Conservation (phyloP, 2,113 vertebrate species). For the Dicerorhinus sumatrensis region DNA sequence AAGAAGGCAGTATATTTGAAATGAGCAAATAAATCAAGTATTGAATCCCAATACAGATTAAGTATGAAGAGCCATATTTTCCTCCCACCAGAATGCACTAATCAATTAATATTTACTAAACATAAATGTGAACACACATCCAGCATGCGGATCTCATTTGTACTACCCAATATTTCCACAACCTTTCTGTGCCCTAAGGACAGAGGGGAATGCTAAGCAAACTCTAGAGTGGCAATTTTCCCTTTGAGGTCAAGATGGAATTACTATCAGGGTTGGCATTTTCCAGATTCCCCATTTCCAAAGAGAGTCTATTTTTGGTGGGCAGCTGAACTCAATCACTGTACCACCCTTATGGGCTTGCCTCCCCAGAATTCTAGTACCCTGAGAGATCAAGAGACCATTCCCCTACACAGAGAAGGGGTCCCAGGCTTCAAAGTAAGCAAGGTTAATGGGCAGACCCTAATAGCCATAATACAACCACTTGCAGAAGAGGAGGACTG, state of each 20-base stretch:
- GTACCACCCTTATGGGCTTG: background rate
- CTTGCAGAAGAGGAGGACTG: background rate
- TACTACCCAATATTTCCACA: background rate
- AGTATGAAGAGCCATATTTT: background rate
- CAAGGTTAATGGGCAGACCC: background rate
- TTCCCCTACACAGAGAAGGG: background rate
- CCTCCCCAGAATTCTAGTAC: background rate
- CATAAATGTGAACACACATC: background rate
- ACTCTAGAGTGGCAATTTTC: background rate
- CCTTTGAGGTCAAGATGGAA: background rate
- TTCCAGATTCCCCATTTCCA: background rate
- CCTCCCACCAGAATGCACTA: background rate
- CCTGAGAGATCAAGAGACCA: background rate
- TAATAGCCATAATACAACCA: background rate
- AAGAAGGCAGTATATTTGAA: background rate
- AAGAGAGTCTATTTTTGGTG: background rate
- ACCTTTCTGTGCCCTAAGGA: background rate
- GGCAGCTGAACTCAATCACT: background rate
- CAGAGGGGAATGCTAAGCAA: background rate
- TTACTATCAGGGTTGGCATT: background rate
- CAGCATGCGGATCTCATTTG: background rate
- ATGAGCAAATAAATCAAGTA: background rate
- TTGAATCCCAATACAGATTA: background rate
- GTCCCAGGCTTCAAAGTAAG: background rate
- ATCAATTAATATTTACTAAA: conserved; percentile 38